Evolutionary conservation across 2,797 vertebrate species (phyloP), one percentile per base, ranked within the genome.

Genomic region (Pangasius mekongensis): DNA sequence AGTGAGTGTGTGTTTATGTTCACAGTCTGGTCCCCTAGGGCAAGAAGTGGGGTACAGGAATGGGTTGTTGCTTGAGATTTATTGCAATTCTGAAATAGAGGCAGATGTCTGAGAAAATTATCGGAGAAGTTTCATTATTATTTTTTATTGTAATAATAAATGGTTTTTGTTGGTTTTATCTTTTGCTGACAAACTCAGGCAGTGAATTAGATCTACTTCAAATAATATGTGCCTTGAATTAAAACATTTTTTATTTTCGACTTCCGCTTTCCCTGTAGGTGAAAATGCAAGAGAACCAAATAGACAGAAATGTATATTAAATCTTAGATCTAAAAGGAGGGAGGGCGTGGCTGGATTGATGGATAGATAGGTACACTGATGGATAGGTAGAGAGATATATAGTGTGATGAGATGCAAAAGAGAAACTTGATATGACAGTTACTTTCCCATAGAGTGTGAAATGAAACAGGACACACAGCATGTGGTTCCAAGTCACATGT

Each of bases 1-100:
- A 98, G 98, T 99, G 93, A 96, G 97, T 97, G 43, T 76, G 18
- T 67, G 43, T 86, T 73, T 87, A 60, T 85, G 22, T 74, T 81
- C 62, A 84, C 39, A 33, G 43, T 84, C 16, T 54, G n/a, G 18
- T 54, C 82, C 81, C 39, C 11, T 83, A 27, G 39, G 39, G 81
- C 60, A 16, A 49, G 3, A 52, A 24, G 43, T 49, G 24, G 18
- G n/a, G 47, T 67, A 84, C 0, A 67, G 64, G 20, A 84, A 84
- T 67, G 18, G 62, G 8, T 67, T 30, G 22, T 27, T 62, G 20
- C 16, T 52, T 33, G 33, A n/a, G 14, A n/a, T 64, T 18, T 52
- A 6, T 43, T 67, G 30, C 33, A 76, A 18, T 85, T 69, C 10
- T 77, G 24, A 76, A 84, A 81, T 60, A 43, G 10, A 30, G 27